These are phyloP conservation scores for Pogonus chalceus DNA, from an alignment of 1,140 invertebrate genomes.

Conservation along the genomic window DNA sequence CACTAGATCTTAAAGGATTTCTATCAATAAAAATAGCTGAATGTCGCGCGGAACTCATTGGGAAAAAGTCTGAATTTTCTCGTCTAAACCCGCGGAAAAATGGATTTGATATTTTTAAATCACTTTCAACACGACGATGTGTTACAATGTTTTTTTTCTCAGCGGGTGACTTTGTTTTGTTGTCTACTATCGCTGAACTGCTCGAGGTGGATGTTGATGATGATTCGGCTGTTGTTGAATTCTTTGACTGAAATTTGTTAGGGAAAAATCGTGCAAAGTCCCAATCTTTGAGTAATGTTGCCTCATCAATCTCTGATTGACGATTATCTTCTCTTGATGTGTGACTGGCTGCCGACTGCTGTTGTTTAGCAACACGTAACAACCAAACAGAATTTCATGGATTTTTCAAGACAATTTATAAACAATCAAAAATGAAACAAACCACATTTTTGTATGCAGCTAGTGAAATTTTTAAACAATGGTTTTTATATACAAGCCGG, in stretches of 20 bases:
- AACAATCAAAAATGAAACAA: no score
- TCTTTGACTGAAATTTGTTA: slow-evolving; percentile 35
- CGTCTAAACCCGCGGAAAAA: slow-evolving; percentile 67
- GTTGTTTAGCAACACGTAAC: slow-evolving; percentile 17
- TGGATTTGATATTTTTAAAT: slow-evolving; percentile 51
- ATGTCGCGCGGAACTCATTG: slow-evolving; percentile 55
- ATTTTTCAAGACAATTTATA: no score
- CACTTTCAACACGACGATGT: slow-evolving; percentile 54
- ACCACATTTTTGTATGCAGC: no score
- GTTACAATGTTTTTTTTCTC: slow-evolving; percentile 37
- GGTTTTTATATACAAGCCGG: no score
- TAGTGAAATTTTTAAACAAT: no score
- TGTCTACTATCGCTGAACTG: slow-evolving; percentile 26
- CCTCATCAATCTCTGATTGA: slow-evolving; percentile 52
- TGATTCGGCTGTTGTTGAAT: slow-evolving; percentile 34
- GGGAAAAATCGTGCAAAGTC: slow-evolving; percentile 75
- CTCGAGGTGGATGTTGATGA: slow-evolving; percentile 37
- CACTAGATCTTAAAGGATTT: slow-evolving; percentile 46
- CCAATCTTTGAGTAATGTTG: slow-evolving; percentile 68
- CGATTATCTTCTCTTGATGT: slow-evolving; percentile 22
- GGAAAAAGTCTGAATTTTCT: slow-evolving; percentile 73
- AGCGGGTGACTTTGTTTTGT: slow-evolving; percentile 29
- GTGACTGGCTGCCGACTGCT: slow-evolving; percentile 33
- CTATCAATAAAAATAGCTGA: slow-evolving; percentile 54
- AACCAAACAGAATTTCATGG: slow-evolving; percentile 13